Percentiles rank a stretch among this genome's conserved stretches.
Conservation (phyloP, 2,113 vertebrate species). For the Gymnogyps californianus region DNA sequence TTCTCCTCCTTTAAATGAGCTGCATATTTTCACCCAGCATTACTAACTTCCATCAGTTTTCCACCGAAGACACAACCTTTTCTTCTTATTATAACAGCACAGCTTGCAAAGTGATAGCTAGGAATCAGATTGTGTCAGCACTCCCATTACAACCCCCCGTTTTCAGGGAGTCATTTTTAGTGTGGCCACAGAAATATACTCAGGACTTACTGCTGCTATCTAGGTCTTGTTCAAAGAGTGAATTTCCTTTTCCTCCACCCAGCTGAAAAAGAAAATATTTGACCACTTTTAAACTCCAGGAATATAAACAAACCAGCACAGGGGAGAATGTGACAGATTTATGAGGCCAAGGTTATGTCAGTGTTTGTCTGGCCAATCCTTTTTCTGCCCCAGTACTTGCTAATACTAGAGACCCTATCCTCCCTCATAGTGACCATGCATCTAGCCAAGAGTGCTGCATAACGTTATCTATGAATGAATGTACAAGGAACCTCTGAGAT, state of each 20-base stretch:
- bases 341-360: background rate
- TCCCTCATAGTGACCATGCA: background rate
- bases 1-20: conserved; percentile 65
- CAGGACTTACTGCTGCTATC: background rate
- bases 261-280: background rate
- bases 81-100: conserved; percentile 63
- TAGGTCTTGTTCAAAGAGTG: conserved; percentile 12
- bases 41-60: conserved; percentile 64
- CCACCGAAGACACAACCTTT: conserved; percentile 55
- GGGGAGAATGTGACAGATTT: background rate
- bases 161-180: conserved; percentile 54
- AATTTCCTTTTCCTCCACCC: background rate
- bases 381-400: background rate
- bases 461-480: background rate
- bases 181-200: conserved; percentile 1
- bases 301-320: background rate
- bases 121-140: conserved; percentile 62
- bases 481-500: background rate
- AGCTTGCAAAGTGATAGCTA: conserved; percentile 63
- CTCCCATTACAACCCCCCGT: conserved; percentile 28
- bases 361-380: background rate
- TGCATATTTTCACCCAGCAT: conserved; percentile 60
- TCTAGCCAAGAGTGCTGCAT: background rate
- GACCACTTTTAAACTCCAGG: background rate
- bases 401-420: background rate